phyloP scores from a whole-genome alignment of 53 echinoderm and acorn worm species.

The Apostichopus leukothele region DNA sequence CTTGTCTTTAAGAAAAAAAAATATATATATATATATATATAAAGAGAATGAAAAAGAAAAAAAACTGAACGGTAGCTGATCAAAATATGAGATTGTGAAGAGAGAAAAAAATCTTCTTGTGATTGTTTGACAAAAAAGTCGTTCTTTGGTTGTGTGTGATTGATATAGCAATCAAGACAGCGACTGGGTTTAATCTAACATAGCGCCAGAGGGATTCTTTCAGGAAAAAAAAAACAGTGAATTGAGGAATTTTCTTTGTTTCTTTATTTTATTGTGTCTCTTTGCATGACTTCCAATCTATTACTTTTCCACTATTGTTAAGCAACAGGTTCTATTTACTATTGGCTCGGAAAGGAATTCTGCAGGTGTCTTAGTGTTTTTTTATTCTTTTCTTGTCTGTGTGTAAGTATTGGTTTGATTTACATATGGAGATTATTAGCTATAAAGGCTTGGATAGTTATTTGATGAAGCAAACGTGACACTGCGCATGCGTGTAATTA shows the following conservation, averaged over 20 bases:
- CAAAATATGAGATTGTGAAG: background rate
- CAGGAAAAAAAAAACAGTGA: background rate
- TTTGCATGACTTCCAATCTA: background rate
- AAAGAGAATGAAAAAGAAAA: background rate
- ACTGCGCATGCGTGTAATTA: no score
- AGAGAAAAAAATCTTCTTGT: background rate
- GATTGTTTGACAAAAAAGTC: background rate
- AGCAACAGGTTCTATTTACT: constrained; percentile 20
- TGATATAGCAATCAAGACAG: background rate
- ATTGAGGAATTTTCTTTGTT: constrained; percentile 33
- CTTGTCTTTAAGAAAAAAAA: background rate
- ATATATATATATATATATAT: background rate
- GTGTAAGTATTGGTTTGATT: no score
- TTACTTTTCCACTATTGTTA: background rate
- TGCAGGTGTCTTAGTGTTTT: no score
- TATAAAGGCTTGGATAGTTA: no score
- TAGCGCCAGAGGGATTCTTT: constrained; percentile 9
- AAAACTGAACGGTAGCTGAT: background rate
- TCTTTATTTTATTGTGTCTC: constrained; percentile 1
- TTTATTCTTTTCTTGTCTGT: no score
- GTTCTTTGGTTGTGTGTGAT: background rate
- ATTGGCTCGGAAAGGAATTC: no score
- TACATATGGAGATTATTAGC: no score
- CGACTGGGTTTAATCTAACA: constrained; percentile 12
- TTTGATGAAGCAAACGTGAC: no score